These are phyloP conservation scores for Bujurquina vittata DNA, from an alignment of 2,113 vertebrate genomes.

Conservation along the genomic window DNA sequence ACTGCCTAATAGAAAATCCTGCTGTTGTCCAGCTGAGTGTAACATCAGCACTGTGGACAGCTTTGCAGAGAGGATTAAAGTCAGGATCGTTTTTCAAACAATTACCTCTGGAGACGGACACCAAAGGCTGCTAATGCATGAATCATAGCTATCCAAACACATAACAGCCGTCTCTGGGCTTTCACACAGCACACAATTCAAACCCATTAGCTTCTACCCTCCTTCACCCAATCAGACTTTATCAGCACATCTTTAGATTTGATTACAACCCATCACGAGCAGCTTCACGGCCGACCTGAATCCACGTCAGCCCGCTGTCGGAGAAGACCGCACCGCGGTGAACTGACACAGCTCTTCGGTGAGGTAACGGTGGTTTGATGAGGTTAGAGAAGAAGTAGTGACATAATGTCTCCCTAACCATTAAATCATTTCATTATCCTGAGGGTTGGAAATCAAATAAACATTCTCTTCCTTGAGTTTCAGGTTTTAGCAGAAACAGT, in stretches of 20 bases:
- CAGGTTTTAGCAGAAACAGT: neutral
- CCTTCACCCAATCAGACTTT: conserved; percentile 9
- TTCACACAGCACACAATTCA: neutral
- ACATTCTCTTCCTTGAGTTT: neutral
- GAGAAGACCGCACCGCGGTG: neutral
- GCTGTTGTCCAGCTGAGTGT: neutral
- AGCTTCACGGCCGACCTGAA: neutral
- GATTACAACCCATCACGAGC: conserved; percentile 42
- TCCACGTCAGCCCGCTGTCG: neutral
- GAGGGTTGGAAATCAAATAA: neutral
- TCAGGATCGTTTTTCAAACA: conserved; percentile 30
- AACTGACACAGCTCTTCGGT: conserved; percentile 1
- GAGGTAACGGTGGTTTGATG: conserved; percentile 5
- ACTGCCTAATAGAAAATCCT: conserved; percentile 4
- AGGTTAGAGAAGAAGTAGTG: neutral
- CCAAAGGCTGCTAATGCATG: conserved; percentile 27
- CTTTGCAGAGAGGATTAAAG: conserved; percentile 15
- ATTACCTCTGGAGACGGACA: conserved; percentile 10
- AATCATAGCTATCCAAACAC: neutral
- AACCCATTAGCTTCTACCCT: conserved; percentile 29
- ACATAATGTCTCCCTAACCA: neutral
- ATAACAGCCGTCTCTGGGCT: neutral
- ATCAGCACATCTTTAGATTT: conserved; percentile 49
- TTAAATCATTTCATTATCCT: neutral
- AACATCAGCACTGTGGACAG: neutral